Base-by-base conservation (phyloP, 2,797 vertebrate species). In the Helostoma temminkii region DNA sequence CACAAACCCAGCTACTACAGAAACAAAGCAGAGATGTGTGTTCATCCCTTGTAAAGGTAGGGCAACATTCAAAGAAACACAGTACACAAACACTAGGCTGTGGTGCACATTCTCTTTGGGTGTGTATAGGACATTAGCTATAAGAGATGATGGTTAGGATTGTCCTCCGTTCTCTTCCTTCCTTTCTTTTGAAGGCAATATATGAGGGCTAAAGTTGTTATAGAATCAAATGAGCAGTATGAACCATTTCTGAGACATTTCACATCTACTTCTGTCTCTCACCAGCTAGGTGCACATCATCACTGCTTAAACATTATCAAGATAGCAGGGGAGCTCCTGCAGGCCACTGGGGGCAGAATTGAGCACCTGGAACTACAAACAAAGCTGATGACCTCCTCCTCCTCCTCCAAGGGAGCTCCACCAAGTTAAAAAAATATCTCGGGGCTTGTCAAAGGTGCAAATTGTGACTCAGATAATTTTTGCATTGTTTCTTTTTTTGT, bases 401-500 rank as follows among this genome's bases (percentile, higher is more conserved):
- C 45, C 3, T 83, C 85, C 61, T 81, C 80, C n/a, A n/a, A n/a
- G n/a, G n/a, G 64, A 90, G 88, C 66, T 82, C 89, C 80, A 88
- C 82, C 49, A 76, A 70, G 28, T 69, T 91, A 61, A 54, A 25
- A 91, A 85, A 71, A 81, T 92, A 66, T 92, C 88, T 43, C 85
- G 88, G 71, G 89, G 81, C 57, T 89, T 83, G 82, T 89, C 85
- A 52, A 91, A 65, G 92, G 91, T 88, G 89, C 75, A 68, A 68
- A 28, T 39, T 24, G 0, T 52, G 22, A 53, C 28, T 15, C 48
- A 0, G 28, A 43, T 58, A 5, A 30, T 47, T 19, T n/a, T 26
- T 43, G 26, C 49, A 12, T 46, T 37, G 11, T 56, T 12, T 37
- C 18, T 41, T n/a, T n/a, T n/a, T n/a, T n/a, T n/a, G n/a, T n/a